Conservation (phyloP, 2,888 invertebrate species). For the Lymantria monacha region DNA sequence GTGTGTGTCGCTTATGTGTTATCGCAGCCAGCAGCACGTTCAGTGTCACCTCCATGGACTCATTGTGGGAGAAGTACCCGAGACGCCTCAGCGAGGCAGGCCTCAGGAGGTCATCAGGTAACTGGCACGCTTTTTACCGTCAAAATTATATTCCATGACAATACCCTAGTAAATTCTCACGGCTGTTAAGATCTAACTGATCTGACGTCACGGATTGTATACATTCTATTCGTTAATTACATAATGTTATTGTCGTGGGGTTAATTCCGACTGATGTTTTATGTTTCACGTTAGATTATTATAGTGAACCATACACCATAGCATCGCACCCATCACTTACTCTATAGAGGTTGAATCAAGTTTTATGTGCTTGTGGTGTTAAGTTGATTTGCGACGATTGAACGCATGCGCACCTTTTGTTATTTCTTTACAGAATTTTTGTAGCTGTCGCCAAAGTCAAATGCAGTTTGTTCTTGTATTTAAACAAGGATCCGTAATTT, state of each 20-base stretch:
- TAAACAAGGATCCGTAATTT: constrained; percentile 57
- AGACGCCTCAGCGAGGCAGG: constrained; percentile 89
- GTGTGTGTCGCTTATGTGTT: constrained; percentile 74
- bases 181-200: constrained; percentile 16
- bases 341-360: constrained; percentile 34
- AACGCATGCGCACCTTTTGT: constrained; percentile 47
- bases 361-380: constrained; percentile 43
- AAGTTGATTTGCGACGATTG: constrained; percentile 38
- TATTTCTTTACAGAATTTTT: constrained; percentile 36
- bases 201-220: constrained; percentile 15
- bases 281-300: constrained; percentile 30
- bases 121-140: constrained; percentile 38
- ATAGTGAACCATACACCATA: constrained; percentile 35
- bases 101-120: constrained; percentile 89
- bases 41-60: constrained; percentile 86
- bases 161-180: constrained; percentile 24
- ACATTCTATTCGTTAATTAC: constrained; percentile 13
- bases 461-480: constrained; percentile 71
- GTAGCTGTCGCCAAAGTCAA: constrained; percentile 57
- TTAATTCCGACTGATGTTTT: constrained; percentile 24
- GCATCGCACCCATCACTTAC: constrained; percentile 42
- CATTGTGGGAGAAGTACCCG: constrained; percentile 87
- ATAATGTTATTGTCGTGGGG: constrained; percentile 21
- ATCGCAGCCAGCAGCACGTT: constrained; percentile 80
- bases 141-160: constrained; percentile 30